Conservation (phyloP, 2,888 invertebrate species). For the Psylliodes chrysocephalus region DNA sequence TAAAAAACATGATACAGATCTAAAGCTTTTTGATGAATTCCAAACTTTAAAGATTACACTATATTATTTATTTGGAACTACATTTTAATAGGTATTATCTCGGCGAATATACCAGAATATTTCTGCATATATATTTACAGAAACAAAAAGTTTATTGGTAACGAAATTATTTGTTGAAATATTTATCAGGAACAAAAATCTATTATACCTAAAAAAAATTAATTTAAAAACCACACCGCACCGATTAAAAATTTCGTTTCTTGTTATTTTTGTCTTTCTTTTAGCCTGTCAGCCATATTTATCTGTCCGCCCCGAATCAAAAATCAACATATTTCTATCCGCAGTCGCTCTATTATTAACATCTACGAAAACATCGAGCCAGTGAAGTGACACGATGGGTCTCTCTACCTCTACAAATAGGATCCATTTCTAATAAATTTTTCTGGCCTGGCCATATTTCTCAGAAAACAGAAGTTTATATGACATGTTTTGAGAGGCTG, state of each 20-base stretch:
- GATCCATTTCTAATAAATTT: conserved; percentile 12
- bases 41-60: too few relatives aligned
- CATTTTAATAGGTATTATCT: too few relatives aligned
- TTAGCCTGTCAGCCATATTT: conserved; percentile 12
- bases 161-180: too few relatives aligned
- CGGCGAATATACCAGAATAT: too few relatives aligned
- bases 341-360: conserved; percentile 27
- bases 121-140: too few relatives aligned
- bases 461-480: conserved; percentile 5
- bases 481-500: conserved; percentile 5
- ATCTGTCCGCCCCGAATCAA: conserved; percentile 26
- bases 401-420: conserved; percentile 14
- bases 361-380: conserved; percentile 16
- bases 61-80: too few relatives aligned
- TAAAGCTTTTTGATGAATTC: too few relatives aligned
- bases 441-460: conserved; percentile 8
- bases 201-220: neutral
- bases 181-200: too few relatives aligned
- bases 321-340: conserved; percentile 25
- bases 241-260: neutral
- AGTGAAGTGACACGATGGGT: conserved; percentile 9
- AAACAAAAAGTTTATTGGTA: too few relatives aligned
- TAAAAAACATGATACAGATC: too few relatives aligned
- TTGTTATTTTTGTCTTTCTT: conserved; percentile 10
- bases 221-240: neutral